Evolutionary conservation across 2,888 invertebrate genomes (phyloP).

Genomic region (Norana najaformis): DNA sequence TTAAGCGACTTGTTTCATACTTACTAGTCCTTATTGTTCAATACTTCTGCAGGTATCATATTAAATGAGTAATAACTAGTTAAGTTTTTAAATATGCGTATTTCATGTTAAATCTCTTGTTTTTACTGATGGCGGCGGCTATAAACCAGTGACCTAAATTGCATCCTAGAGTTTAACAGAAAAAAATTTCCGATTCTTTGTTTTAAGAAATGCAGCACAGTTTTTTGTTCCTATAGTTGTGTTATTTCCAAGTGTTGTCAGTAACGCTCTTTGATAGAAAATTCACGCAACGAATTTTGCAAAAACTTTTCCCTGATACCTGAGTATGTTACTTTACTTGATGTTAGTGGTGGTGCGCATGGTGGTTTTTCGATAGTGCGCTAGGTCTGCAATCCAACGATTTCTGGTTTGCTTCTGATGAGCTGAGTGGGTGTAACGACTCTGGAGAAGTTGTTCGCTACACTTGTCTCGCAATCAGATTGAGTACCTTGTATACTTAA

Average conservation of each 20-base stretch:
- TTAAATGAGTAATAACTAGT: neutral
- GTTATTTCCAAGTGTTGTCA: neutral
- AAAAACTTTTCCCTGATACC: no score
- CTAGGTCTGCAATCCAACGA: no score
- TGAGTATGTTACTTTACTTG: no score
- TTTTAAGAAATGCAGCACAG: neutral
- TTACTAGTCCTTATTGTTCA: neutral
- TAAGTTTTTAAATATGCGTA: neutral
- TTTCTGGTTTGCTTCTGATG: no score
- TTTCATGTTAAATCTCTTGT: neutral
- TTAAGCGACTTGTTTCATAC: neutral
- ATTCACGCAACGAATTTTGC: no score
- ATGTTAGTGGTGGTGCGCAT: no score
- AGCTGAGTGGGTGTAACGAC: neutral
- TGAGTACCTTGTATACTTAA: no score
- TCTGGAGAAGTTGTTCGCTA: neutral
- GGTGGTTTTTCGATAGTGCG: no score
- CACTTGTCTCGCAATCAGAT: no score
- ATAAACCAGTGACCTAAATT: neutral
- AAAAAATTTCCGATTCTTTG: neutral
- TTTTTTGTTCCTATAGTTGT: neutral
- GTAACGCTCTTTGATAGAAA: no score
- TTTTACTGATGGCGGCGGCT: neutral
- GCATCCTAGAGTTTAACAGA: neutral
- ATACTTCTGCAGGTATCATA: neutral